phyloP scores from a whole-genome alignment of 2,113 vertebrate species.

The Oncorhynchus masou region DNA sequence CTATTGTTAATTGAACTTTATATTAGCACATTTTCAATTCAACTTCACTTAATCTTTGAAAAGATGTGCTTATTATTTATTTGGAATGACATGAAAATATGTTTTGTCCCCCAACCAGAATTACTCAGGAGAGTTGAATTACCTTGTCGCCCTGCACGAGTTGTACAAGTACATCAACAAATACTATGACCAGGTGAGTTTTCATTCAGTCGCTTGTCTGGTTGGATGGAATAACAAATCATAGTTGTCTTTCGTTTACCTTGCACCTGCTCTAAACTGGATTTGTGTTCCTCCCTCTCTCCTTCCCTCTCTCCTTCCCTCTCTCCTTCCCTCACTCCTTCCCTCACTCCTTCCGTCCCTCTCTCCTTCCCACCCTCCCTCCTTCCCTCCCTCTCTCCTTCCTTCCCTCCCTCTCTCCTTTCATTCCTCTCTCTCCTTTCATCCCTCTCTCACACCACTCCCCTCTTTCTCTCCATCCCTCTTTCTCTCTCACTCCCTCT shows the following conservation, averaged over 20 bases:
- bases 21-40: not conserved
- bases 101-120: constrained; percentile 75
- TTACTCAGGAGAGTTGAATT: constrained; percentile 95
- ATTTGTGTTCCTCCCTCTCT: not conserved
- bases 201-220: not conserved
- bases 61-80: not conserved
- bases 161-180: constrained; percentile 99
- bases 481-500: too few relatives aligned
- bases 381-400: accelerated
- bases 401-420: accelerated
- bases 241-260: too few relatives aligned
- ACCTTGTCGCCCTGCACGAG: constrained; percentile 93
- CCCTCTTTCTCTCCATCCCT: not conserved
- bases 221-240: not conserved
- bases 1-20: too few relatives aligned
- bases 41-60: not conserved
- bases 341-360: not conserved
- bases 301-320: too few relatives aligned
- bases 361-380: not conserved
- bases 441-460: too few relatives aligned
- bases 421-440: not conserved
- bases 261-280: too few relatives aligned
- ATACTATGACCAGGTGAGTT: constrained; percentile 94
- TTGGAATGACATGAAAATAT: not conserved
- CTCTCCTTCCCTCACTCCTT: not conserved